These are phyloP conservation scores for Lucifuga dentata DNA, from an alignment of 2,113 vertebrate genomes.

Conservation along the genomic window DNA sequence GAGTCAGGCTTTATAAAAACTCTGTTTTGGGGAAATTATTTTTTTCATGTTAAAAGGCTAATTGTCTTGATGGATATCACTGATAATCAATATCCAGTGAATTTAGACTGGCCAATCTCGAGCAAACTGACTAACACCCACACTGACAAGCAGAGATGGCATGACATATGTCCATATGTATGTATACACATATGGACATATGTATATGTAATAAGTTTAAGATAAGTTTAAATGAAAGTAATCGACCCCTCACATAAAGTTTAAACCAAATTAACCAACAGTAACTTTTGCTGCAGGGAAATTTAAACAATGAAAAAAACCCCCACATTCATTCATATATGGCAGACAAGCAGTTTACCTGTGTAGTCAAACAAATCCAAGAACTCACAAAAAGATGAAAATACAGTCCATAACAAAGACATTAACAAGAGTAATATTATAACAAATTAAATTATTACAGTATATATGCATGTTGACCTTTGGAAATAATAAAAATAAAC, in stretches of 20 bases:
- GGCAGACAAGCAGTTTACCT: slow-evolving; percentile 10
- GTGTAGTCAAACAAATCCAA: slow-evolving; percentile 37
- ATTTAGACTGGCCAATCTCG: slow-evolving; percentile 11
- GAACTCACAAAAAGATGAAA: slow-evolving; percentile 40
- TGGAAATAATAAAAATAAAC: slow-evolving; percentile 54
- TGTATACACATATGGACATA: slow-evolving; percentile 20
- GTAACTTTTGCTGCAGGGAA: neutral
- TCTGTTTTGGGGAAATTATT: slow-evolving; percentile 1
- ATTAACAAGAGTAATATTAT: slow-evolving; percentile 40
- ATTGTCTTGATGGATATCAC: slow-evolving; percentile 6
- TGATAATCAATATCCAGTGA: slow-evolving; percentile 12
- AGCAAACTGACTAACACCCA: slow-evolving; percentile 2
- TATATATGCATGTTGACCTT: slow-evolving; percentile 49
- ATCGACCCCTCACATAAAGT: neutral
- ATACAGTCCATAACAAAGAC: slow-evolving; percentile 42
- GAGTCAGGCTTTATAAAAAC: slow-evolving; percentile 11
- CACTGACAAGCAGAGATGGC: slow-evolving; percentile 19
- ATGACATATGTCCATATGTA: slow-evolving; percentile 9
- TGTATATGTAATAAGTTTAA: no score
- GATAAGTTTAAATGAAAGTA: slow-evolving; percentile 20
- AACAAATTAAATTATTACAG: slow-evolving; percentile 68
- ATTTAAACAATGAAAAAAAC: slow-evolving; percentile 15
- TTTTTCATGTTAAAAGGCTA: slow-evolving; percentile 2
- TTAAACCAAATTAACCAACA: slow-evolving; percentile 14
- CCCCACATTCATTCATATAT: slow-evolving; percentile 20